These are phyloP conservation scores for Microchrysa polita DNA, from an alignment of 2,888 invertebrate species.

Conservation along the genomic window DNA sequence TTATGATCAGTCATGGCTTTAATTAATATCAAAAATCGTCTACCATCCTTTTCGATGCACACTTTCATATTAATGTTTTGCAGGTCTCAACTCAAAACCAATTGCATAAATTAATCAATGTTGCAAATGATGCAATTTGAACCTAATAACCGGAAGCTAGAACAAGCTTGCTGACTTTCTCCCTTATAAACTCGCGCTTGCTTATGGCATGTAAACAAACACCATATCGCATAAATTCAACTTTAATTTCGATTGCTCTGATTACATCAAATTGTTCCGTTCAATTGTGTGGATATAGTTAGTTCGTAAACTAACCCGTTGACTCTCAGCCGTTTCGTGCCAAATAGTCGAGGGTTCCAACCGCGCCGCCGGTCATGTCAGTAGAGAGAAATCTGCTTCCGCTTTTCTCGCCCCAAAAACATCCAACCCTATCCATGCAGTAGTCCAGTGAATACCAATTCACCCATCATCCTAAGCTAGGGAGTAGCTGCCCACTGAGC, in stretches of 20 bases:
- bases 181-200: neutral
- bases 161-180: slow-evolving; percentile 16
- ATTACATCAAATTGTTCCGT: slow-evolving; percentile 39
- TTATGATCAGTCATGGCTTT: no score
- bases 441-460: no score
- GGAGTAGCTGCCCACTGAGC: no score
- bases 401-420: slow-evolving; percentile 13
- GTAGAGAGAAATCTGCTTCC: slow-evolving; percentile 3
- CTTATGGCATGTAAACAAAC: neutral
- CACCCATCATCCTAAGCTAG: no score
- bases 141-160: slow-evolving; percentile 17
- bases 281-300: slow-evolving; percentile 38
- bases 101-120: no score
- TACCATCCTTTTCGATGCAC: no score
- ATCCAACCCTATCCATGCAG: slow-evolving; percentile 11
- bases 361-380: no score
- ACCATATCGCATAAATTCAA: slow-evolving; percentile 15
- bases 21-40: no score
- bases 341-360: slow-evolving; percentile 9
- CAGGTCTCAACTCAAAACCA: no score
- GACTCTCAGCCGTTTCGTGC: no score
- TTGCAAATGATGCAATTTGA: no score
- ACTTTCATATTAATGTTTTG: no score
- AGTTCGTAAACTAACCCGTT: slow-evolving; percentile 16
- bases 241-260: slow-evolving; percentile 28